phyloP scores from a whole-genome alignment of 2,888 invertebrate species.

The Aricia artaxerxes region DNA sequence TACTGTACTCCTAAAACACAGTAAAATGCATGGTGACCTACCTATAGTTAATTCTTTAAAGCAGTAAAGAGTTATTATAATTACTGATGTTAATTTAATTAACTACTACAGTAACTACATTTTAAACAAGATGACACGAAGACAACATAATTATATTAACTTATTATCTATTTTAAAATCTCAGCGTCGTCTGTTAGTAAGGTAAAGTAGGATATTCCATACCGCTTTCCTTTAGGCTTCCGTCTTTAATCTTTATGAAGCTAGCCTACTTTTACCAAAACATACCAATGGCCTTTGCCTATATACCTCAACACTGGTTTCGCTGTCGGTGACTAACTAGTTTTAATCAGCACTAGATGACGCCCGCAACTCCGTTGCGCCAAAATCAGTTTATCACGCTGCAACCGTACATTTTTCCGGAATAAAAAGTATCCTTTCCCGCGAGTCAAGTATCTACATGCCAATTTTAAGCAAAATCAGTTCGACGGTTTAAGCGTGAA shows the following conservation, averaged over 20 bases:
- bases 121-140: background rate
- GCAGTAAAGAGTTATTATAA: background rate
- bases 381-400: no score
- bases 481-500: background rate
- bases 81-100: constrained; percentile 6
- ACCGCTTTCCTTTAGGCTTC: background rate
- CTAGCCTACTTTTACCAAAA: no score
- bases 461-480: background rate
- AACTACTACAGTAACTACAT: background rate
- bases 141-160: background rate
- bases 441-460: background rate
- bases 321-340: no score
- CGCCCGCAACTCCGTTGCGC: no score
- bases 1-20: background rate
- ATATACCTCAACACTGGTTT: no score
- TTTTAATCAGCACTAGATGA: no score
- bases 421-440: no score
- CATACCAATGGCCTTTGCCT: background rate
- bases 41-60: background rate
- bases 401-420: no score
- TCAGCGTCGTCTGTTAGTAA: no score
- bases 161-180: background rate
- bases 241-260: no score
- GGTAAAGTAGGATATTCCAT: background rate
- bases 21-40: background rate